Conservation (phyloP, 2,888 invertebrate species). For the Perithous albicinctus region DNA sequence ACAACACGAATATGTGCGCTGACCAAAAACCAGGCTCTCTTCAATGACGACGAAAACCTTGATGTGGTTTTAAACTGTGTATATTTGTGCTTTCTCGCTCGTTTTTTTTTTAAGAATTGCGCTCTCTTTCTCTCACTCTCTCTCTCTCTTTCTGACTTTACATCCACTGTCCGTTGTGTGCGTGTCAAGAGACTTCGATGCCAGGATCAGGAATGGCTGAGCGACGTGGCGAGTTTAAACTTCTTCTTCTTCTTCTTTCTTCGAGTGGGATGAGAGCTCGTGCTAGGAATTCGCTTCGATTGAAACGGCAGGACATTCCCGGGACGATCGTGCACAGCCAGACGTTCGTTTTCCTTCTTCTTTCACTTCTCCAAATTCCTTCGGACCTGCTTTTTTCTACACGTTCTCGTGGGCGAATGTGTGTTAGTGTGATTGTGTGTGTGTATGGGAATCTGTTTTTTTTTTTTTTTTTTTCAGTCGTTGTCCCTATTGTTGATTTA, state of each 20-base stretch:
- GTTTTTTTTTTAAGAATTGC: too few relatives aligned
- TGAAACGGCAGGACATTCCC: slow-evolving; percentile 78
- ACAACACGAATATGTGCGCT: slow-evolving; percentile 45
- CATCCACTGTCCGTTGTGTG: slow-evolving; percentile 65
- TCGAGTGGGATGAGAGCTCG: slow-evolving; percentile 69
- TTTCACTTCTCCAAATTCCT: slow-evolving; percentile 52
- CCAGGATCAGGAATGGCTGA: slow-evolving; percentile 70
- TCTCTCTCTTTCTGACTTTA: slow-evolving; percentile 9
- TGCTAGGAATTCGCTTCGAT: slow-evolving; percentile 71
- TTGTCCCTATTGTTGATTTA: slow-evolving; percentile 41
- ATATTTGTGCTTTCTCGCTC: slow-evolving; percentile 26
- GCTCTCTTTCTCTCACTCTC: too few relatives aligned
- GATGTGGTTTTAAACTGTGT: neutral
- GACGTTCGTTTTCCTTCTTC: slow-evolving; percentile 53
- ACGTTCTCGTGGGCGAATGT: slow-evolving; percentile 46
- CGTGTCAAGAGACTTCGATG: slow-evolving; percentile 76
- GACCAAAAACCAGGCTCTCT: neutral
- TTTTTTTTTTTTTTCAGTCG: slow-evolving; percentile 41
- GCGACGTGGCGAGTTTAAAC: slow-evolving; percentile 66
- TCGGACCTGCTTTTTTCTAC: slow-evolving; percentile 59
- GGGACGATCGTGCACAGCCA: slow-evolving; percentile 76
- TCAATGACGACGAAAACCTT: slow-evolving; percentile 38
- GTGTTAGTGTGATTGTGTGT: neutral
- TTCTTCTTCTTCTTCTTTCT: slow-evolving; percentile 66
- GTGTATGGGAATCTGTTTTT: slow-evolving; percentile 3